A percentile compares a stretch with the other conserved stretches of the same genome.
These are phyloP conservation scores for Drosophila histrio DNA, from an alignment of 2,888 invertebrate species.

Conservation along the genomic window DNA sequence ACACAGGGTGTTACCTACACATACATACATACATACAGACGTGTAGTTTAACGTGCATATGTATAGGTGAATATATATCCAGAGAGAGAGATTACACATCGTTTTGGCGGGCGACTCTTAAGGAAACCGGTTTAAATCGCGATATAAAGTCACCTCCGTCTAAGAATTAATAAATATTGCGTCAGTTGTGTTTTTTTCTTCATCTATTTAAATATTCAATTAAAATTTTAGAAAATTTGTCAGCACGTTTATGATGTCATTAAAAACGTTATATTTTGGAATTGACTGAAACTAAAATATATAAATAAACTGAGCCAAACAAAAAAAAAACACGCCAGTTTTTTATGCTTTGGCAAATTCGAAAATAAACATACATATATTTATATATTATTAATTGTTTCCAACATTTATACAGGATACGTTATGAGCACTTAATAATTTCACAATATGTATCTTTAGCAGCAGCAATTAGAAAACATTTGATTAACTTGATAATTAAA, in stretches of 20 bases:
- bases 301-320: too few species aligned
- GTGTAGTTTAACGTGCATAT: not conserved
- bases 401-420: not conserved
- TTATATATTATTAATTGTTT: not conserved
- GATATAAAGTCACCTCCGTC: not conserved
- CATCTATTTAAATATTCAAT: not conserved
- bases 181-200: constrained; percentile 18
- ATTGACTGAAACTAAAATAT: too few species aligned
- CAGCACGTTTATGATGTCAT: constrained; percentile 23
- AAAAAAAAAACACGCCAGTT: too few species aligned
- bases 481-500: not conserved
- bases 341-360: too few species aligned
- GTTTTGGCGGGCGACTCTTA: constrained; percentile 40
- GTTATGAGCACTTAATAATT: not conserved
- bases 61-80: not conserved
- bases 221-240: too few species aligned
- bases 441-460: not conserved
- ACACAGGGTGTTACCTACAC: constrained; percentile 19
- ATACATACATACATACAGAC: not conserved
- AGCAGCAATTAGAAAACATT: not conserved
- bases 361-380: not conserved
- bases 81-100: constrained; percentile 5
- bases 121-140: constrained; percentile 31
- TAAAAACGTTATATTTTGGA: too few species aligned
- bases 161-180: constrained; percentile 17